phyloP scores from a whole-genome alignment of 2,888 invertebrate species.

The Alsophila aescularia region DNA sequence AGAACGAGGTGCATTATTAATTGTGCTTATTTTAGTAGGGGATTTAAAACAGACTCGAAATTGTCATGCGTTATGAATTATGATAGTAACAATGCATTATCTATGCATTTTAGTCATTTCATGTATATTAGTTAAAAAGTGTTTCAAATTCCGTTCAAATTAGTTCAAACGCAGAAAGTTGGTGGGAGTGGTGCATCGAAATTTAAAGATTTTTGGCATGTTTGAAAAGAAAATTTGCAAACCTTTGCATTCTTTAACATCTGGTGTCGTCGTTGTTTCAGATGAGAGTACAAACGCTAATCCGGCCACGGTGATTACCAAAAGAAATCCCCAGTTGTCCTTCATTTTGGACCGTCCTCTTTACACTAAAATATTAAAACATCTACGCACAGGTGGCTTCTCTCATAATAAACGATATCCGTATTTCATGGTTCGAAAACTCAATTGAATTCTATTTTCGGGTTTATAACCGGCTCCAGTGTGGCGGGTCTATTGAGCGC shows the following conservation, averaged over 20 bases:
- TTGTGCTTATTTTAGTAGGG: slow-evolving; percentile 14
- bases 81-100: neutral
- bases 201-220: slow-evolving; percentile 35
- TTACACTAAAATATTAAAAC: slow-evolving; percentile 43
- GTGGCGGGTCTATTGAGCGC: slow-evolving; percentile 46
- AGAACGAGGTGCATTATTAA: slow-evolving; percentile 12
- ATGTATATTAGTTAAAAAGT: slow-evolving; percentile 9
- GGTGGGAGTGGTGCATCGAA: slow-evolving; percentile 28
- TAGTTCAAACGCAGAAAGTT: slow-evolving; percentile 21
- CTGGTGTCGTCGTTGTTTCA: too few species aligned
- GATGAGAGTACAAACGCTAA: slow-evolving; percentile 42
- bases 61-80: slow-evolving; percentile 19
- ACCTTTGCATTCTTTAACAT: slow-evolving; percentile 50
- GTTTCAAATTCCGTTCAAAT: slow-evolving; percentile 2
- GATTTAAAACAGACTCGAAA: neutral
- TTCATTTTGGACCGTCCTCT: slow-evolving; percentile 57
- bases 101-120: slow-evolving; percentile 16
- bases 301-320: slow-evolving; percentile 52
- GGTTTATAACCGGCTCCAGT: slow-evolving; percentile 44
- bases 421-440: slow-evolving; percentile 52
- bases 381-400: slow-evolving; percentile 47
- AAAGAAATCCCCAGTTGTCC: slow-evolving; percentile 49
- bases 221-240: slow-evolving; percentile 55
- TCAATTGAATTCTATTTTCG: slow-evolving; percentile 58
- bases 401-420: slow-evolving; percentile 50